Base-by-base conservation (phyloP, 2,797 vertebrate genomes). In the Pterois miles region DNA sequence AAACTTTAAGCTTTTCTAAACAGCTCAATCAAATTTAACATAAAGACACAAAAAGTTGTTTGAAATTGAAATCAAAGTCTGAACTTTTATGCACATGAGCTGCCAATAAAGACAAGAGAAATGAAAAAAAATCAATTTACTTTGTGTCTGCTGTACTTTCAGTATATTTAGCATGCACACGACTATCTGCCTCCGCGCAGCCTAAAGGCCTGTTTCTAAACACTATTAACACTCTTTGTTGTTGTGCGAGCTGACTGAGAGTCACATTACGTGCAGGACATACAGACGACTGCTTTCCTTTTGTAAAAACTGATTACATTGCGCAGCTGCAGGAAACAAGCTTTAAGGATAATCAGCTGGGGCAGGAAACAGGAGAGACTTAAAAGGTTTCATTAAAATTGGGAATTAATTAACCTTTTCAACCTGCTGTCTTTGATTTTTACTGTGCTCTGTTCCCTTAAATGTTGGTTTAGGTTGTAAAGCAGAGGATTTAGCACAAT, bases 261-360 rank as follows among this genome's bases (percentile, higher is more conserved):
- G 85, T 56, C 71, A 59, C 58, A 58, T 53, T 82, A 89, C 86
- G 83, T 92, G 89, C 86, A 71, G 87, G 81, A 89, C 87, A 88
- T 92, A 59, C 85, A 86, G 85, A 92, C 69, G 65, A 31, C 43
- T 8, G 29, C 38, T 76, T 86, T 50, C 57, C 63, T 68, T 90
- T 88, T 90, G 78, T 81, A 57, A 53, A 60, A 64, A 36, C 59
- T 48, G 71, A 53, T 85, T 78, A 34, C 67, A 69, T 71, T 83
- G 74, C 63, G 4, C 8, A 40, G 76, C 75, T 59, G 69, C 74
- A 65, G 65, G 65, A 75, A 78, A 78, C 33, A 23, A 36, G 71
- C 71, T 71, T 73, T 74, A 54, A 75, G 71, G 25, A 66, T 59
- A 66, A 78, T 59, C 27, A 65, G 13, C 4, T 6, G 2, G 25